Base-by-base conservation (phyloP, 1,140 invertebrate species). In the Holcopasites calliopsidis region DNA sequence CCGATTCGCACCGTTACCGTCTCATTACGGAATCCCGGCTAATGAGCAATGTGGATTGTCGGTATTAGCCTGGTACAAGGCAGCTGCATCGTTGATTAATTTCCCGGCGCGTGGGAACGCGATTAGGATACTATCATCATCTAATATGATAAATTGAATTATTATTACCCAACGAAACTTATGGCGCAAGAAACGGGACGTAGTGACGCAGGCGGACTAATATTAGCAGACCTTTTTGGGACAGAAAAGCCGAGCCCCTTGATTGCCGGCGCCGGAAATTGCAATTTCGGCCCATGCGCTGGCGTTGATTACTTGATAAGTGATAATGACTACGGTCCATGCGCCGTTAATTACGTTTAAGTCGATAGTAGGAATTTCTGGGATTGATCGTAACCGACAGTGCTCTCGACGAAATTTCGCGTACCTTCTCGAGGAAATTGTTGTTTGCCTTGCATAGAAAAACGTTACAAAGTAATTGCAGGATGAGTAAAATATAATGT, bases 51-150 rank as follows among this genome's bases (percentile, higher is more conserved):
- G 16, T 28, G 69, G 58, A 50, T 50, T 23, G 33, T 42, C 38
- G n/a, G 18, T 73, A 73, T 65, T 44, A 71, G 57, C 61, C n/a
- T n/a, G 7, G 13, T 71, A 57, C 42, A 61, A 49, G 33, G 55
- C 42, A 61, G 33, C 33, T 49, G 55, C 23, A 26, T 49, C 55
- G 21, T 16, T 62, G 69, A 71, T 71, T 71, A 71, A 71, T 71
- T 60, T 71, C 69, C 23, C 33, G 21, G 8, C 33, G 33, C 40
- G 69, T 18, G 69, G 62, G 47, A 23, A 62, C 4, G 31, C 57
- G 44, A 50, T 44, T 31, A 58, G 38, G 38, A 28, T n/a, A 18
- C 21, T 65, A 35, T 73, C 65, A 73, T 73, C 35, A 42, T 13
- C 26, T n/a, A n/a, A n/a, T n/a, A 2, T 18, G 47, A 73, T 65